Conservation (phyloP, 2,888 invertebrate species). For the Pandemis cinnamomeana region DNA sequence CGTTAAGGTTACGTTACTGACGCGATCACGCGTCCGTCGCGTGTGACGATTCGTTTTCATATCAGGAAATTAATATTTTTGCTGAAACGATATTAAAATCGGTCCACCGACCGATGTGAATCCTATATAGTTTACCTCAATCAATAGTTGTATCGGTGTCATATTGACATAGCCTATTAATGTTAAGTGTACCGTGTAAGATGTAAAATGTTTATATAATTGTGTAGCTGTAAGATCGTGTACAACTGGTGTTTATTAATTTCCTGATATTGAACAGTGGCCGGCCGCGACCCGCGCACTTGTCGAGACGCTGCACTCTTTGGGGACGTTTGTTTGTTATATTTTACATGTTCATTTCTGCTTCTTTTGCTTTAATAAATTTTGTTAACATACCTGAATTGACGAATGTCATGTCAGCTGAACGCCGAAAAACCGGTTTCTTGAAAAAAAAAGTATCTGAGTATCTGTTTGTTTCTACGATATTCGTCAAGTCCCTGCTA, state of each 20-base stretch:
- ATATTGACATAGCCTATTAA: constrained; percentile 83
- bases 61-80: constrained; percentile 69
- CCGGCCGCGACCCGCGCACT: constrained; percentile 13
- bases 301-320: constrained; percentile 23
- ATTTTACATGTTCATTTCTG: constrained; percentile 10
- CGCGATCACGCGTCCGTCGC: constrained; percentile 53
- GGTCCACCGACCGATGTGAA: constrained; percentile 66
- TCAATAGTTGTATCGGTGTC: constrained; percentile 80
- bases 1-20: constrained; percentile 45
- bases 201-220: constrained; percentile 75
- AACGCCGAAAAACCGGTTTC: background rate
- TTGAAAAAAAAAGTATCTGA: background rate
- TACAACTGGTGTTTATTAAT: constrained; percentile 77
- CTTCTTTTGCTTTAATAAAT: constrained; percentile 11
- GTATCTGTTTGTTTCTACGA: background rate
- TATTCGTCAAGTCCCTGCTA: constrained; percentile 8
- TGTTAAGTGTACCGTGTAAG: constrained; percentile 79
- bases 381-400: constrained; percentile 6
- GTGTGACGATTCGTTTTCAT: constrained; percentile 67
- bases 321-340: constrained; percentile 17
- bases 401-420: constrained; percentile 1
- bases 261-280: constrained; percentile 58
- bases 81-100: constrained; percentile 68
- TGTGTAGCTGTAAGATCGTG: constrained; percentile 69
- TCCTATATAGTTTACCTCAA: constrained; percentile 84